Evolutionary conservation across 2,888 invertebrate genomes (phyloP), one percentile per base, ranked within the genome.

Genomic region (Teleiodes luculella): DNA sequence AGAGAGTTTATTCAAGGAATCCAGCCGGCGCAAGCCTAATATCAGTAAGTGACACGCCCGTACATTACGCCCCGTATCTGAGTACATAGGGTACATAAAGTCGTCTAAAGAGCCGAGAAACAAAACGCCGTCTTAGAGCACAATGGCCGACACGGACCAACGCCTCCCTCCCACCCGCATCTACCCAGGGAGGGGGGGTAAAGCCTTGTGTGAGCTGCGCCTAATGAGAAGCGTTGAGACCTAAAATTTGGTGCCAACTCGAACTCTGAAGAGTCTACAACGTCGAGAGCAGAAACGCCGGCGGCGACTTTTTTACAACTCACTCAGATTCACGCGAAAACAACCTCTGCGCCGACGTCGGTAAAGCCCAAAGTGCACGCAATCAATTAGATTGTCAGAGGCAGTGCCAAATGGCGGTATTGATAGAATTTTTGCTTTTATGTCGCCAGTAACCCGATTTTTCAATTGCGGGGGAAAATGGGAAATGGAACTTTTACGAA

Each of bases 161-260:
- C 67, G 64, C 69, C 64, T 68, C 66, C 61, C 56, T 35, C 63
- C 48, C 59, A 41, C 39, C 39, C 62, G 61, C 57, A 8, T 28
- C 20, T 30, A 14, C n/a, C 35, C 8, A 37, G 13, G 13, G 24
- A 20, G 28, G 39, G 16, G 50, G 39, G 10, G n/a, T 8, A 35
- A 43, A 43, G 43, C 54, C 63, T 59, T 61, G 74, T 73, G 66
- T 69, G 72, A 80, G 68, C 78, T 73, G 68, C 72, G 75, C 72
- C 81, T 87, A 87, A 87, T 86, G 86, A 86, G 86, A 84, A 84
- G 78, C 85, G 83, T 81, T 77, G 82, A 76, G 78, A 85, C 76
- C 85, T 84, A 81, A 87, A 87, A 87, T 87, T 86, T 80, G 82
- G 86, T 83, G 83, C 86, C 86, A 86, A 84, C 85, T 87, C 86